Conservation (phyloP, 2,888 invertebrate genomes). For the Odontocerum albicorne region DNA sequence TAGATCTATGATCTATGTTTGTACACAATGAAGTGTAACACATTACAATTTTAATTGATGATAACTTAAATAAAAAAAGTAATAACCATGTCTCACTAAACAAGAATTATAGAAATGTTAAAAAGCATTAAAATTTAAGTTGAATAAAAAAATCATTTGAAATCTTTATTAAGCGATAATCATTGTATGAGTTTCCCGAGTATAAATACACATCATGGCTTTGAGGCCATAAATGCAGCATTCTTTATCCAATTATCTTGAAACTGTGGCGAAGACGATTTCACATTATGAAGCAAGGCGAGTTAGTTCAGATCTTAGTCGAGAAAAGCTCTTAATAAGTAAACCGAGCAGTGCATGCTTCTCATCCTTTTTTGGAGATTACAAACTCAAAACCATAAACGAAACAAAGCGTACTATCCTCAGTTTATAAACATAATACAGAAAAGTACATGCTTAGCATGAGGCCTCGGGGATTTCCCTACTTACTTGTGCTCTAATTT, state of each 20-base stretch:
- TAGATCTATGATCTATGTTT: no score
- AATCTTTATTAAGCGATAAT: no score
- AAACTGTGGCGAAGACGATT: not conserved
- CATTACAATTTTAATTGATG: no score
- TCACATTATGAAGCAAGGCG: not conserved
- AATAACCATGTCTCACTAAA: no score
- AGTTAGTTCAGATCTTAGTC: not conserved
- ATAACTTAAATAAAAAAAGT: no score
- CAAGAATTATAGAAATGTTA: no score
- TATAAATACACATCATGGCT: no score
- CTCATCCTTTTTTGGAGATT: not conserved
- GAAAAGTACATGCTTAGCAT: not conserved
- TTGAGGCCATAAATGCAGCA: no score
- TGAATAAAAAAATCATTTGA: no score
- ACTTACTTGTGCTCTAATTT: constrained; percentile 14
- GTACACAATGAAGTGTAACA: no score
- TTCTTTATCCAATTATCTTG: not conserved
- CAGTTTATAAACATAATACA: not conserved
- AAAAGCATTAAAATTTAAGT: no score
- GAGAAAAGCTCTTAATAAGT: not conserved
- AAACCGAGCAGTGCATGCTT: not conserved
- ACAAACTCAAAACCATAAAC: not conserved
- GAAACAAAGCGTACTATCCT: not conserved
- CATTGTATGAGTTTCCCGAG: no score
- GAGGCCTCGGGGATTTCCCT: constrained; percentile 8